Evolutionary conservation across 2,113 vertebrate species (phyloP).

Genomic region (Passer montanus): DNA sequence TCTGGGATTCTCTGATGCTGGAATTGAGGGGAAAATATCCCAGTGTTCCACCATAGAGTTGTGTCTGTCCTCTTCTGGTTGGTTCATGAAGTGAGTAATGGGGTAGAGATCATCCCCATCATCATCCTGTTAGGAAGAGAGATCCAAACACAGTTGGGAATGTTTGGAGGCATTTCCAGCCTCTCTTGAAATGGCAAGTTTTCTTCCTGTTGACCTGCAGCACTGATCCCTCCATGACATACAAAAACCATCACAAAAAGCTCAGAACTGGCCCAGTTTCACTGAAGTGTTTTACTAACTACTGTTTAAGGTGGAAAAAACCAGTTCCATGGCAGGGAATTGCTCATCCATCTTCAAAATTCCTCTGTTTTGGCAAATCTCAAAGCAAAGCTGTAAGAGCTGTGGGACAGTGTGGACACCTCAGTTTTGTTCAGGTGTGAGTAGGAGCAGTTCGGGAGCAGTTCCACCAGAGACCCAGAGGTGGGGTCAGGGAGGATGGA

Average conservation of each 20-base stretch:
- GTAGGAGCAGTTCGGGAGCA: background rate
- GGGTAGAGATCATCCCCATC: background rate
- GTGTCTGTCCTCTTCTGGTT: background rate
- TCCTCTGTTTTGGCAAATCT: background rate
- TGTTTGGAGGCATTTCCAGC: background rate
- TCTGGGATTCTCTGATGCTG: background rate
- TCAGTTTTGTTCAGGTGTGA: background rate
- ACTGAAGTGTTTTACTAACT: background rate
- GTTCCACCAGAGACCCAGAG: background rate
- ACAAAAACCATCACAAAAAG: background rate
- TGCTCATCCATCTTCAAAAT: background rate
- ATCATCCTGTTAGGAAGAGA: background rate
- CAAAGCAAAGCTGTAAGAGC: background rate
- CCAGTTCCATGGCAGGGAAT: background rate
- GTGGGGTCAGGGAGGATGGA: background rate
- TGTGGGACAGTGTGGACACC: background rate
- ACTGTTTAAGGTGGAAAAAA: background rate
- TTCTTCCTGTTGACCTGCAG: background rate
- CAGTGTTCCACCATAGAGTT: accelerated
- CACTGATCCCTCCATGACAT: background rate
- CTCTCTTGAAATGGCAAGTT: background rate
- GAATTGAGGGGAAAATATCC: accelerated
- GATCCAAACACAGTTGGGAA: background rate
- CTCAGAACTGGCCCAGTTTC: background rate
- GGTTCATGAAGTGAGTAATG: background rate